These are phyloP conservation scores for Micromussa lordhowensis DNA, from an alignment of 92 coral and sea anemone species.

Conservation along the genomic window DNA sequence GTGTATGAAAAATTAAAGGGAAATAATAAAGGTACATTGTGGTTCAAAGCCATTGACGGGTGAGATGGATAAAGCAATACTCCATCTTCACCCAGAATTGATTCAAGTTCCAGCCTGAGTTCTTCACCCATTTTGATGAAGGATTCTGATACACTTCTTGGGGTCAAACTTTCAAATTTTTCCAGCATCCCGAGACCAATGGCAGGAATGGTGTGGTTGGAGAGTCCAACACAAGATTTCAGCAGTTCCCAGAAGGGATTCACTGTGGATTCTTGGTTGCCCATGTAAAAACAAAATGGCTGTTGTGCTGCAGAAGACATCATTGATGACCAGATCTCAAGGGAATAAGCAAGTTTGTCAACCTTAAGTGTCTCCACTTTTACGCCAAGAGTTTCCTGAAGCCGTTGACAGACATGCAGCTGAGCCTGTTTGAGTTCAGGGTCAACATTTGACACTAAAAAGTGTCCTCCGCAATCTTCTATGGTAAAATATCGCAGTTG, in stretches of 20 bases:
- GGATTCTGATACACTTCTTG: constrained; percentile 70
- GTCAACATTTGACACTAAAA: constrained; percentile 77
- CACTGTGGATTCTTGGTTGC: constrained; percentile 56
- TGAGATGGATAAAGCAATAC: constrained; percentile 91
- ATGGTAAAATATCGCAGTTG: constrained; percentile 80
- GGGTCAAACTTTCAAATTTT: constrained; percentile 77
- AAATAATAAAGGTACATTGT: constrained; percentile 80
- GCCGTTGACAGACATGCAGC: constrained; percentile 71
- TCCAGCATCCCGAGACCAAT: constrained; percentile 88
- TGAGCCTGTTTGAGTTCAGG: constrained; percentile 82
- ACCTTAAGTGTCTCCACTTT: constrained; percentile 73
- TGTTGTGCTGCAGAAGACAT: constrained; percentile 89
- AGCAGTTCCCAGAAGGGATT: constrained; percentile 92
- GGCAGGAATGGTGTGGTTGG: constrained; percentile 92
- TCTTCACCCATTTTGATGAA: constrained; percentile 76
- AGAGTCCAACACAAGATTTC: constrained; percentile 81
- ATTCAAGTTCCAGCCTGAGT: constrained; percentile 80
- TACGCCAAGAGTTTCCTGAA: constrained; percentile 72
- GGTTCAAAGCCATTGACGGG: constrained; percentile 83
- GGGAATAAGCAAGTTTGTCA: constrained; percentile 81
- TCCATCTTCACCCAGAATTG: constrained; percentile 87
- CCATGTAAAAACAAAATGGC: constrained; percentile 87
- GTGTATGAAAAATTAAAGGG: constrained; percentile 90
- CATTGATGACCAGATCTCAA: constrained; percentile 92
- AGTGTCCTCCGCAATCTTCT: constrained; percentile 77